A percentile compares a stretch with the other conserved stretches of the same genome.
Evolutionary conservation across 2,797 vertebrate species (phyloP).

Genomic region (Denticeps clupeoides): DNA sequence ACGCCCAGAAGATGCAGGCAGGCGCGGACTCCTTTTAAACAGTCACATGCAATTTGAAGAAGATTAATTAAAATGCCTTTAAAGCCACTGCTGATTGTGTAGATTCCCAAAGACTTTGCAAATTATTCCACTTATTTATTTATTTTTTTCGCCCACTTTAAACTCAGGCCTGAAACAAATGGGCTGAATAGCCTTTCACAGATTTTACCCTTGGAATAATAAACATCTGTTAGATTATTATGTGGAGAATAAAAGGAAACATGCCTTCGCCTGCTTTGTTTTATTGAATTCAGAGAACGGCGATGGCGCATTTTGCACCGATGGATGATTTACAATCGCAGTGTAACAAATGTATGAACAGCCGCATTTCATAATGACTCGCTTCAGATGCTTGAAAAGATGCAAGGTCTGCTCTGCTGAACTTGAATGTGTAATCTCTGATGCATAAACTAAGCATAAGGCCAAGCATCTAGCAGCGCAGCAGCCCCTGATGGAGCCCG

Average conservation of each 20-base stretch:
- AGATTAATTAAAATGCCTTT: conserved; percentile 61
- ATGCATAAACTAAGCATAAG: conserved; percentile 66
- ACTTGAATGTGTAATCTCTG: conserved; percentile 59
- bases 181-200: conserved; percentile 54
- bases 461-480: conserved; percentile 46
- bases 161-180: conserved; percentile 45
- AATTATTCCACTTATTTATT: conserved; percentile 40
- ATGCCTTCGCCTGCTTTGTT: conserved; percentile 33
- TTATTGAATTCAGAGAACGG: conserved; percentile 42
- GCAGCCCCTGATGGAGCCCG: conserved; percentile 51
- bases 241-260: conserved; percentile 53
- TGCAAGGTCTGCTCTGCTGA: conserved; percentile 57
- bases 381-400: conserved; percentile 51
- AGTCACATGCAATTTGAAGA: conserved; percentile 49
- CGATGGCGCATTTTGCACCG: conserved; percentile 50
- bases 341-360: conserved; percentile 52
- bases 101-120: conserved; percentile 48
- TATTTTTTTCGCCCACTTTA: conserved; percentile 1
- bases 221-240: conserved; percentile 57
- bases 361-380: conserved; percentile 46
- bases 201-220: conserved; percentile 50
- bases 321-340: conserved; percentile 53
- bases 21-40: conserved; percentile 37
- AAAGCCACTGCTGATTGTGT: conserved; percentile 43
- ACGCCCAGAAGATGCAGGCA: conserved; percentile 41